A percentile compares a stretch with the other conserved stretches of the same genome.
Conservation (phyloP, 2,888 invertebrate genomes). For the Ectemnius continuus region DNA sequence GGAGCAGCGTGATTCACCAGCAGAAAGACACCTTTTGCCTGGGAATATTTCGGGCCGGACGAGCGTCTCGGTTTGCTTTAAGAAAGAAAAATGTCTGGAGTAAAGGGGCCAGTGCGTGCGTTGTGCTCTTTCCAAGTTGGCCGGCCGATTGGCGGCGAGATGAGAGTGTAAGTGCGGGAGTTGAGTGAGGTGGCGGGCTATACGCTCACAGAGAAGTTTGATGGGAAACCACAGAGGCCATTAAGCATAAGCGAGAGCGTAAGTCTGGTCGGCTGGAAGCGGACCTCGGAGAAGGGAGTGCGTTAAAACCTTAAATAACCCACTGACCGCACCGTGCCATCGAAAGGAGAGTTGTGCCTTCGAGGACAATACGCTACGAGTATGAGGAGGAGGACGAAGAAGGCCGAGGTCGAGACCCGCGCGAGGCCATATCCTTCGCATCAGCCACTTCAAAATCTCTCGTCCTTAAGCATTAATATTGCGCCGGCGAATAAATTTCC, state of each 20-base stretch:
- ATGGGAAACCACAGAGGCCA: conserved; percentile 73
- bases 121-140: no score
- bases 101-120: no score
- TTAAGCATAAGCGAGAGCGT: conserved; percentile 59
- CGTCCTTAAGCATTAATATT: conserved; percentile 33
- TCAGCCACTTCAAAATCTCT: conserved; percentile 27
- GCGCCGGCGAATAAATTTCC: conserved; percentile 16
- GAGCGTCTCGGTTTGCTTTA: no score
- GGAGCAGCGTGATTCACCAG: no score
- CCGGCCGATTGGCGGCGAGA: no score
- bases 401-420: conserved; percentile 8
- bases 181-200: conserved; percentile 37
- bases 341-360: conserved; percentile 25
- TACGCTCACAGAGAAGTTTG: conserved; percentile 54
- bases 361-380: conserved; percentile 57
- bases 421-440: conserved; percentile 40
- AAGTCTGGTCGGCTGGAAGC: not conserved
- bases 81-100: no score
- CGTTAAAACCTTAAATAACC: conserved; percentile 68
- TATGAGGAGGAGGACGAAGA: conserved; percentile 1
- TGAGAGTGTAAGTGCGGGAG: conserved; percentile 43
- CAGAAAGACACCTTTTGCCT: no score
- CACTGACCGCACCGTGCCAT: conserved; percentile 62
- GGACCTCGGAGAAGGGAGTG: conserved; percentile 31
- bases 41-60: no score